phyloP scores from a whole-genome alignment of 2,113 vertebrate species.

The Sylvilagus bachmani region DNA sequence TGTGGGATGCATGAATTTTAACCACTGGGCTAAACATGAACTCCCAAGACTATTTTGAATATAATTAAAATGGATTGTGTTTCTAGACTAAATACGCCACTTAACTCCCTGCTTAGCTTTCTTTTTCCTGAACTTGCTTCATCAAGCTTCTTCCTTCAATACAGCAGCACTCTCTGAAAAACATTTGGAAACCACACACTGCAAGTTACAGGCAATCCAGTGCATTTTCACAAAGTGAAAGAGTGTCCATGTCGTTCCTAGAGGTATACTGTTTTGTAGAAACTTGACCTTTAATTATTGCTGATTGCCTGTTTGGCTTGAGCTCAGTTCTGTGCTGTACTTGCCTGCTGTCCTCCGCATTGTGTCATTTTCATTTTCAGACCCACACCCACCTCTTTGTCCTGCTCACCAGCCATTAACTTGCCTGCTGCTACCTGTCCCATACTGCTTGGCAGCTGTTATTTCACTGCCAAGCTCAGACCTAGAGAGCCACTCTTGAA shows the following conservation, averaged over 20 bases:
- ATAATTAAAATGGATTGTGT: neutral
- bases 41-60: neutral
- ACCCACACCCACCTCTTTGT: neutral
- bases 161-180: neutral
- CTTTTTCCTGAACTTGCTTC: neutral
- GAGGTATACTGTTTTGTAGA: neutral
- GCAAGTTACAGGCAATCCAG: neutral
- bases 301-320: neutral
- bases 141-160: neutral
- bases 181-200: neutral
- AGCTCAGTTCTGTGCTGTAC: neutral
- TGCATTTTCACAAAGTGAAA: neutral
- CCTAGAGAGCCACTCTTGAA: neutral
- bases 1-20: too few species aligned
- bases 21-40: too few species aligned
- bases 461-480: neutral
- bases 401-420: constrained; percentile 24
- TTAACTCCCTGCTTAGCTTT: too few species aligned
- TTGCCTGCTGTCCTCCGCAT: constrained; percentile 29
- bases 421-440: constrained; percentile 24
- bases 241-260: rapidly evolving
- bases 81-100: neutral
- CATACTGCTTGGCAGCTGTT: constrained; percentile 67
- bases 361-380: constrained; percentile 42
- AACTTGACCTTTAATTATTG: constrained; percentile 24